These are phyloP conservation scores for Timema cristinae DNA, from an alignment of 2,888 invertebrate genomes.

Conservation along the genomic window DNA sequence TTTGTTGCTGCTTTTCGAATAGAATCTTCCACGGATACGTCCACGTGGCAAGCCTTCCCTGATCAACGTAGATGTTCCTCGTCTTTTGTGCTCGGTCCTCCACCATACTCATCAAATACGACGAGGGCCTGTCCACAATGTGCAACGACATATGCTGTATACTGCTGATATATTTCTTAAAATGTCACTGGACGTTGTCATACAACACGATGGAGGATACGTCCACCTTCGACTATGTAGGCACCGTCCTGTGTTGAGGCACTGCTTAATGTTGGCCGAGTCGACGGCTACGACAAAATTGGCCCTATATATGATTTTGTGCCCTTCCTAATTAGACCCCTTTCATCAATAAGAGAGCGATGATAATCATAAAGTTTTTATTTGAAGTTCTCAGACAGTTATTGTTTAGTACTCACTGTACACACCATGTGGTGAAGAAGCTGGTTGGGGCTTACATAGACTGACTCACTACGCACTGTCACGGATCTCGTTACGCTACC, in stretches of 20 bases:
- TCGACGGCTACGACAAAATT: not conserved
- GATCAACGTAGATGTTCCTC: conserved; percentile 8
- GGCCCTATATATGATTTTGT: not conserved
- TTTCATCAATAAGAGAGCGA: not conserved
- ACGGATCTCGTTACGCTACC: not conserved
- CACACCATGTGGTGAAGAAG: conserved; percentile 6
- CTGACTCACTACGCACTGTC: not conserved
- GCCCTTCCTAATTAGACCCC: not conserved
- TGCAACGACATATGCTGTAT: not conserved
- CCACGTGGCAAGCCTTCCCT: conserved; percentile 2
- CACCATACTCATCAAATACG: conserved; percentile 6
- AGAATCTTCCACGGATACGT: not conserved
- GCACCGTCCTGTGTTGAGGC: not conserved
- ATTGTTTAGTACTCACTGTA: not conserved
- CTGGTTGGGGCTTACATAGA: not conserved
- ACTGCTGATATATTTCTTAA: conserved; percentile 7
- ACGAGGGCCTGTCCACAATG: not conserved
- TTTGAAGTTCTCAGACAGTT: conserved; percentile 10
- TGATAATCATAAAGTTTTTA: not conserved
- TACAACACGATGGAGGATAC: not conserved
- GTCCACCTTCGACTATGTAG: not conserved
- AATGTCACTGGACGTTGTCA: not conserved
- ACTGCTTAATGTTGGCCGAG: not conserved
- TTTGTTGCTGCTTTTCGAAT: not conserved
- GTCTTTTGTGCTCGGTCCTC: conserved; percentile 7